Base-by-base conservation (phyloP, 2,888 invertebrate genomes). In the Lasioglossum figueresi region DNA sequence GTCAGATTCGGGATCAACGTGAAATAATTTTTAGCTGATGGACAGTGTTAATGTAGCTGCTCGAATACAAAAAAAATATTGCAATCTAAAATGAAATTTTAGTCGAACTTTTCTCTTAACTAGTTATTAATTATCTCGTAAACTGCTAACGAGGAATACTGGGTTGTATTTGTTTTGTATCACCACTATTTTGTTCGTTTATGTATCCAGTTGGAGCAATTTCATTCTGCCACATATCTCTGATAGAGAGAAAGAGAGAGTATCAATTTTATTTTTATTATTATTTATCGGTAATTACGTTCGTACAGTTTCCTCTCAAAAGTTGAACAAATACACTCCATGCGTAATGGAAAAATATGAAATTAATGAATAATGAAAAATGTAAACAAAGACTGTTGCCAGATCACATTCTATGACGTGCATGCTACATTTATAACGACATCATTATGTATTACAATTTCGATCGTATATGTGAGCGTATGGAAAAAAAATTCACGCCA, bases 401-500 rank as follows among this genome's bases (percentile, higher is more conserved):
- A 27, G 27, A 59, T 27, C 27, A 16, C 16, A 31, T 63, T 63
- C 31, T 63, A 19, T 66, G 23, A 34, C 19, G 34, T 37, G 66
- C 8, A 34, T 34, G 6, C 31, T 16, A 37, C 66, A 66, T 66
- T 66, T 23, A 66, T 37, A 4, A 10, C 23, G 19, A 37, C 34
- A 34, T 66, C 66, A 10, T 34, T 34, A 37, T 52, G 48, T 23
- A 48, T 34, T 66, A 34, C 66, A 10, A 23, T 34, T 34, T 10
- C 34, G 34, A 19, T 66, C 66, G 66, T 34, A 10, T 66, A 23
- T 66, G 66, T 8, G 23, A 66, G 66, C 34, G 6, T 63, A 66
- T 66, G 66, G 66, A 37, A 66, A 66, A 56, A 66, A 66, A 34
- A 34, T 66, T 66, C 66, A 10, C 34, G 34, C 34, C 66, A 34